Base-by-base conservation (phyloP, 2,888 invertebrate species). In the Charanyca ferruginea region DNA sequence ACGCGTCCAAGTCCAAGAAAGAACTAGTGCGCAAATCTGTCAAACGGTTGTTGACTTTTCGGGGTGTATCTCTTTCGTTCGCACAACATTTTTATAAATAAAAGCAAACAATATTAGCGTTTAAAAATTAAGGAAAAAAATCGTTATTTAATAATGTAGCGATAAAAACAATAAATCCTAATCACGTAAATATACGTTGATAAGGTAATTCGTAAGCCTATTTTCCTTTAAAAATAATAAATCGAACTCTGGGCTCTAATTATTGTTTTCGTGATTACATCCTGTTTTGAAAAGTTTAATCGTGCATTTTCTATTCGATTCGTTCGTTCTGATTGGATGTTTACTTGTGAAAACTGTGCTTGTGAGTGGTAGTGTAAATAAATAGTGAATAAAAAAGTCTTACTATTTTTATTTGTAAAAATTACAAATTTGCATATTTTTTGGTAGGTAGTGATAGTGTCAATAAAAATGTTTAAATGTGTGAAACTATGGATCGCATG, bases 31-130 rank as follows among this genome's bases (percentile, higher is more conserved):
- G 80, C 83, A 76, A 67, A 76, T 32, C 86, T 91, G 94, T 94
- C 94, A 94, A 93, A 89, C 93, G 94, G 93, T 93, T 94, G 93
- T 94, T 94, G 94, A 94, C 94, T 93, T 85, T 83, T 84, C 80
- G 49, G 85, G 83, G 83, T 87, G 87, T 85, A 67, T 79, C 83
- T 82, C 77, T 71, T 80, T 81, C 79, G 79, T 76, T 70, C 73
- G 51, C 67, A 45, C 63, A 60, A 71, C 42, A 60, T 53, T 66
- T 67, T 65, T 70, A 73, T 68, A 70, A 65, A 67, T 71, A 66
- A 58, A 70, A 64, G 45, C 58, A 51, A 59, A 64, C 47, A 60
- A 8, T 55, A 63, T 22, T 57, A 66, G 8, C 42, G 3, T 58
- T 42, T 66, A 23, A 6, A n/a, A 53, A 55, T 52, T 49, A 67